Percentiles rank a stretch among this genome's conserved stretches.
Conservation (phyloP, 2,113 vertebrate species). For the Heterotis niloticus region DNA sequence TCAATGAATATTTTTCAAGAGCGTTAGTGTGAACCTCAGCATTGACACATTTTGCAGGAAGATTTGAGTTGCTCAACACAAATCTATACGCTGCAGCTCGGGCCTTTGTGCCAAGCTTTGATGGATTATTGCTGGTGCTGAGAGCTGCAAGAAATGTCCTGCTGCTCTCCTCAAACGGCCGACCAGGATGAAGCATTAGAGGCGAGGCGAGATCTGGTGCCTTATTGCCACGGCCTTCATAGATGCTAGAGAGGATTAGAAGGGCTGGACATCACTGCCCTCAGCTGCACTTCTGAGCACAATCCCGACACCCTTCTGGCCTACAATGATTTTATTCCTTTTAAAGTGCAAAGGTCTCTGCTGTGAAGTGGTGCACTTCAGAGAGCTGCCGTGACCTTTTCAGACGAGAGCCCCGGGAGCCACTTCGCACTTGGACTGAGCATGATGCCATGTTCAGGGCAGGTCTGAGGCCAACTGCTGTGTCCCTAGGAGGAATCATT, state of each 20-base stretch:
- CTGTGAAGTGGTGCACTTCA: not conserved
- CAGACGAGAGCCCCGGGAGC: not conserved
- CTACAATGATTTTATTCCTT: not conserved
- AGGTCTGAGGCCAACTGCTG: not conserved
- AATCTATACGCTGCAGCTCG: no score
- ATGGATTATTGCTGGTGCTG: no score
- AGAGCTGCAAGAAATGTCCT: no score
- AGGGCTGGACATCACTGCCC: not conserved
- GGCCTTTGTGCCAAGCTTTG: no score
- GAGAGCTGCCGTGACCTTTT: slow-evolving; percentile 7
- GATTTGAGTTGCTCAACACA: not conserved
- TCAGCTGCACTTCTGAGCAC: not conserved
- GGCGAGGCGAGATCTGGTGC: not conserved
- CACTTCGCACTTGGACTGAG: not conserved
- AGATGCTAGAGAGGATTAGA: not conserved
- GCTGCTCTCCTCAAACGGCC: no score
- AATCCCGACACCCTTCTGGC: not conserved
- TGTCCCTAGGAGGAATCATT: not conserved
- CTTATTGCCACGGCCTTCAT: not conserved
- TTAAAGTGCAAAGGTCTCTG: slow-evolving; percentile 10
- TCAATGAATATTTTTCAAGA: not conserved
- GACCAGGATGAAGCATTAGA: not conserved
- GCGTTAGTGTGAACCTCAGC: not conserved
- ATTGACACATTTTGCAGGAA: not conserved
- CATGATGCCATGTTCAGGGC: not conserved